phyloP scores from a whole-genome alignment of 2,797 vertebrate genomes.

The Leptodactylus fallax region DNA sequence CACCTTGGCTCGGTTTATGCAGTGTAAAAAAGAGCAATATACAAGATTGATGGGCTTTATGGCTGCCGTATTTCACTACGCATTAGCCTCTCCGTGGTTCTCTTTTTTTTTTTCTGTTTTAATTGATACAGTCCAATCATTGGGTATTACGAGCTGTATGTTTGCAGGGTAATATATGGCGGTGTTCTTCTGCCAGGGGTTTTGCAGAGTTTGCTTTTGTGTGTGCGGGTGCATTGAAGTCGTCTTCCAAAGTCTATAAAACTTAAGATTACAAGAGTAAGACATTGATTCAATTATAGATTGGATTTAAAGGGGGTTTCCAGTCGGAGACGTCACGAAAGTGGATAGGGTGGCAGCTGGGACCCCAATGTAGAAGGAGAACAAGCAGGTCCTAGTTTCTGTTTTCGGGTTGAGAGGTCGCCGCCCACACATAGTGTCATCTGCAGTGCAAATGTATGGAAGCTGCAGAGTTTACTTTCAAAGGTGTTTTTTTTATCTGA shows the following conservation, averaged over 20 bases:
- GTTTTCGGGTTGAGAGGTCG: background rate
- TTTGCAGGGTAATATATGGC: conserved; percentile 35
- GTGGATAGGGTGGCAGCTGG: background rate
- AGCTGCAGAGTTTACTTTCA: background rate
- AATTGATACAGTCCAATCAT: conserved; percentile 54
- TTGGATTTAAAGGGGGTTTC: background rate
- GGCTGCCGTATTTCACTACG: conserved; percentile 55
- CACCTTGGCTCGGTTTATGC: conserved; percentile 60
- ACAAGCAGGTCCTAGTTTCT: background rate
- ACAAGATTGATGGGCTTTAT: conserved; percentile 58
- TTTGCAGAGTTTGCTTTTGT: conserved; percentile 24
- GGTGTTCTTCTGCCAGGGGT: conserved; percentile 4
- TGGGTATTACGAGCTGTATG: conserved; percentile 55
- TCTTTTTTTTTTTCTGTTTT: conserved; percentile 42
- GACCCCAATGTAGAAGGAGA: background rate
- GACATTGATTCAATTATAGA: conserved; percentile 17
- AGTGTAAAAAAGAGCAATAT: conserved; percentile 53
- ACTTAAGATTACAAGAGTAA: background rate
- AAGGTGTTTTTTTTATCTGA: background rate
- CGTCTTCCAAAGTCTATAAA: conserved; percentile 20
- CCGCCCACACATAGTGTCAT: background rate
- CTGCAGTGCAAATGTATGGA: background rate
- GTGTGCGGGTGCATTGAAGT: background rate
- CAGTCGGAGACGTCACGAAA: background rate
- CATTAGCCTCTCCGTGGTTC: conserved; percentile 42